Conservation (phyloP, 2,113 vertebrate species). For the Odocoileus virginianus region DNA sequence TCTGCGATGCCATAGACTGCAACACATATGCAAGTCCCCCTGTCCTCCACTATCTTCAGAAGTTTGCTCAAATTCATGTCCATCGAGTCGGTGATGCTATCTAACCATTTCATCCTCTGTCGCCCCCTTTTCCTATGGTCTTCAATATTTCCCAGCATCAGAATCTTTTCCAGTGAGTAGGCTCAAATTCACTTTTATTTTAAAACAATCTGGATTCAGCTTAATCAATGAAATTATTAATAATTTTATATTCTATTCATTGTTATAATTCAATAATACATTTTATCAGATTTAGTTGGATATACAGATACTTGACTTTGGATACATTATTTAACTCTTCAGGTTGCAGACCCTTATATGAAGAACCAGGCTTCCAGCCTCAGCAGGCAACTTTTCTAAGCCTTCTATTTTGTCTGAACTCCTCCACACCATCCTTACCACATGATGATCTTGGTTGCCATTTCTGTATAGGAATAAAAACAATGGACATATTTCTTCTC, state of each 20-base stretch:
- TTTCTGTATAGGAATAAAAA: not conserved
- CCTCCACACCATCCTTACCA: not conserved
- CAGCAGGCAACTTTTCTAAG: not conserved
- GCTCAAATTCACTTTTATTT: not conserved
- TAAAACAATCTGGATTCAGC: not conserved
- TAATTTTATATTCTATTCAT: not conserved
- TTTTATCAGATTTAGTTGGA: not conserved
- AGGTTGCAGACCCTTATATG: not conserved
- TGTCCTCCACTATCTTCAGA: not conserved
- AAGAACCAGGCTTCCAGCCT: not conserved
- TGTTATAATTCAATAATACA: not conserved
- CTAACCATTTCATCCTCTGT: not conserved
- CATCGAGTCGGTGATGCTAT: not conserved
- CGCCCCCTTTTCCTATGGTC: not conserved
- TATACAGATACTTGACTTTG: not conserved
- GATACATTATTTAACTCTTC: not conserved
- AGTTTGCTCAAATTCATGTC: not conserved
- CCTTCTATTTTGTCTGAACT: not conserved
- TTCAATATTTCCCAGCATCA: not conserved
- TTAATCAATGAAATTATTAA: not conserved
- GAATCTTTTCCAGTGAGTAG: not conserved
- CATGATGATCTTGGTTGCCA: no score
- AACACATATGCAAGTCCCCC: not conserved
- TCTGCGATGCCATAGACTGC: not conserved
- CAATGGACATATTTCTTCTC: not conserved